Evolutionary conservation across 2,888 invertebrate genomes (phyloP).

Genomic region (Phasia obesa): DNA sequence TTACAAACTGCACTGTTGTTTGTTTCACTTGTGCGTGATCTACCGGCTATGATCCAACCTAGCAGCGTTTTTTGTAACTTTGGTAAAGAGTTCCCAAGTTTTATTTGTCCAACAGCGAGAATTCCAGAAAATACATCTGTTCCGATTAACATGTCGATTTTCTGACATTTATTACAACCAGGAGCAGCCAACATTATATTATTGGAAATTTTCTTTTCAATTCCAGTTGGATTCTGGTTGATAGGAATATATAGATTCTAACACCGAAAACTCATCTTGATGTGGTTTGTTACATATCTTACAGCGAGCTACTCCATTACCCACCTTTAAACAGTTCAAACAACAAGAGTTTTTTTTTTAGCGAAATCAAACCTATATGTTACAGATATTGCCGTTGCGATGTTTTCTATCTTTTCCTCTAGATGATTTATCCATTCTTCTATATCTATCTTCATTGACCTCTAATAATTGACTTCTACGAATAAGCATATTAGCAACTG

Average conservation of each 20-base stretch:
- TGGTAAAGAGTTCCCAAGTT: not conserved
- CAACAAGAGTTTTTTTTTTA: conserved; percentile 14
- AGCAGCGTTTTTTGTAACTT: conserved; percentile 47
- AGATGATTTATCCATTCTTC: not conserved
- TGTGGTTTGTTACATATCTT: not conserved
- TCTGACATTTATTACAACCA: conserved; percentile 19
- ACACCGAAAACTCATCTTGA: not conserved
- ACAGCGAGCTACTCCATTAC: conserved; percentile 1
- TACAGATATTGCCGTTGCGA: not conserved
- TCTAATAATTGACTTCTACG: no score
- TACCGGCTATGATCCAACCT: conserved; percentile 44
- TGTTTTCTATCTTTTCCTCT: not conserved
- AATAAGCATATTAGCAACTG: no score
- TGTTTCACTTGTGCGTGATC: not conserved
- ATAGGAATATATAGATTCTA: conserved; percentile 11
- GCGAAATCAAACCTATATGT: conserved; percentile 18
- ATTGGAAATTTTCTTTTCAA: conserved; percentile 1
- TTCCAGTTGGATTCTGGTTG: conserved; percentile 11
- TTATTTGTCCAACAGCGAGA: conserved; percentile 30
- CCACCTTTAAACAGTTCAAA: conserved; percentile 17
- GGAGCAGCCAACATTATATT: conserved; percentile 38
- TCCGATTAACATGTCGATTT: conserved; percentile 39
- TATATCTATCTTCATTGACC: no score
- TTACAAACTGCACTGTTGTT: conserved; percentile 1
- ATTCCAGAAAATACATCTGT: conserved; percentile 41